Evolutionary conservation across 2,113 vertebrate species (phyloP), one percentile per base, ranked within the genome.

Genomic region (Sialia sialis): DNA sequence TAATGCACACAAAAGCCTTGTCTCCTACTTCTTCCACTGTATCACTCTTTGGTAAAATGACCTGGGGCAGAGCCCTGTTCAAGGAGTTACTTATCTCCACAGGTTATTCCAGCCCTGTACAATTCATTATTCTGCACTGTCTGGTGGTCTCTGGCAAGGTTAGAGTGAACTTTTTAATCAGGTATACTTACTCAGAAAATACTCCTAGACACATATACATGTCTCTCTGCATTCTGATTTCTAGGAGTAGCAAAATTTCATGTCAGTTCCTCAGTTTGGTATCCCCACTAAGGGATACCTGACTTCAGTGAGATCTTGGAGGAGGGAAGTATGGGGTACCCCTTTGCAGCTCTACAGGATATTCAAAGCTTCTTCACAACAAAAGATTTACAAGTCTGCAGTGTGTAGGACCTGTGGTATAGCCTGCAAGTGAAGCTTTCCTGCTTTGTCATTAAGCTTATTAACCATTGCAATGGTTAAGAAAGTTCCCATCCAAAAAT

Each of bases 331-430:
- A 69, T 44, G 36, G 20, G 34, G 63, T 43, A 46, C 11, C 20
- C 63, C 34, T 59, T 95, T 20, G 19, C 68, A 77, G 43, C 23
- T 51, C 60, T 22, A 46, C 30, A 20, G 39, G 58, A 27, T 16
- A 5, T 62, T 77, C 73, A 58, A 74, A 84, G 26, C 11, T 51
- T 62, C 63, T 62, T 86, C 16, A n/a, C 3, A 69, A 49, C 6
- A 56, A 38, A 6, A 58, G 27, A 5, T 89, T 77, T 90, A 62
- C 34, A 66, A 60, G 54, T 16, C 26, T 51, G 10, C 16, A 51
- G 16, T 11, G 9, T 27, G 20, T 11, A 77, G 38, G 38, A 27
- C 59, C 46, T 67, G 38, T 4, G 0, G 0, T 46, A 46, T 23
- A 73, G 74, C 26, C 26, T 46, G 26, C 4, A 16, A 26, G 5